A percentile compares a stretch with the other conserved stretches of the same genome.
These are phyloP conservation scores for Hydrolagus affinis DNA, from an alignment of 2,113 vertebrate species.

Conservation along the genomic window DNA sequence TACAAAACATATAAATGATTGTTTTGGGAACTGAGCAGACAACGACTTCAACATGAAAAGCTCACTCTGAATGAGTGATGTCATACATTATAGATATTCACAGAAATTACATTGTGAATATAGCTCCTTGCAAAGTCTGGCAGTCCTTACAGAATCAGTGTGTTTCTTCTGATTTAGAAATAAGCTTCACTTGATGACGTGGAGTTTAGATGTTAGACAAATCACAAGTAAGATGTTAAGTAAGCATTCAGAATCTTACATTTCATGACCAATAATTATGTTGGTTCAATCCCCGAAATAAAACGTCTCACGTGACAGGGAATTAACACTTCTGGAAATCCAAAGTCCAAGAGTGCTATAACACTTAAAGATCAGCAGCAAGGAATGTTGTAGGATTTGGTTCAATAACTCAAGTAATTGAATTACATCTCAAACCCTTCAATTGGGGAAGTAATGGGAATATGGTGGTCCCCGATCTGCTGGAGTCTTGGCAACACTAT, in stretches of 20 bases:
- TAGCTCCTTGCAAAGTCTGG: too few species aligned
- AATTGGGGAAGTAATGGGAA: too few species aligned
- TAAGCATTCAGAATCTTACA: background rate
- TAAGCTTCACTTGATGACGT: too few species aligned
- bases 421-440: too few species aligned
- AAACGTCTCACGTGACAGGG: background rate
- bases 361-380: background rate
- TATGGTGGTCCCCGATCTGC: too few species aligned
- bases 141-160: too few species aligned
- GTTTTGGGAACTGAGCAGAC: background rate
- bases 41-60: background rate
- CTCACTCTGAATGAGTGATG: background rate
- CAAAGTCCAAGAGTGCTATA: background rate
- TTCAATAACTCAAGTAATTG: background rate
- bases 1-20: too few species aligned
- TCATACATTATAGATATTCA: background rate
- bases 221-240: background rate
- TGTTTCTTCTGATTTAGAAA: too few species aligned
- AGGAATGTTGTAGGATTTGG: background rate
- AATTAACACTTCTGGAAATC: background rate
- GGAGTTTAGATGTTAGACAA: too few species aligned
- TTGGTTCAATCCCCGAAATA: slow-evolving; percentile 1
- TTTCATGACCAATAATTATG: background rate
- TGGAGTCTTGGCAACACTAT: too few species aligned
- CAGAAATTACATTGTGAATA: background rate